Base-by-base conservation (phyloP, 2,113 vertebrate species). In the Spheniscus mendiculus region DNA sequence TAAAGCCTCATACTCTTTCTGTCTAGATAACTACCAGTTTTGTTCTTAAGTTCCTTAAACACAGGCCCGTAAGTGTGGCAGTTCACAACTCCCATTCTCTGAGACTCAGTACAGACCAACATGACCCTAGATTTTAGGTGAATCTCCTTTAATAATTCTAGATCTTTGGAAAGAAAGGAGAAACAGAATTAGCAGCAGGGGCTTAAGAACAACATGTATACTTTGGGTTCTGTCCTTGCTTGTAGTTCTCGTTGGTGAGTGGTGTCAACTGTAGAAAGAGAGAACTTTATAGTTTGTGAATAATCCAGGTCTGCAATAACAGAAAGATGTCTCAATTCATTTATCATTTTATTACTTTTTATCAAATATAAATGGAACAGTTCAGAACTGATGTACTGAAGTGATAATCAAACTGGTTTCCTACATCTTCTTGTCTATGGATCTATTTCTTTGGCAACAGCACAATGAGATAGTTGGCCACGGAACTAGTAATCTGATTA, bases 81-180 rank as follows among this genome's bases (percentile, higher is more conserved):
- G 6, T 15, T 50, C 9, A 83, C 20, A 80, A 19, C 32, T 65
- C 25, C 27, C 9, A 20, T 17, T 69, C 0, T 0, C 16, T 70
- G 27, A 80, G 19, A n/a, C 13, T 71, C 50, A 23, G 71, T 84
- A 49, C 21, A 89, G 36, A 65, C 3, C 40, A 83, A 70, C 25
- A 42, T 9, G 3, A 69, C 34, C 56, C 42, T 45, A 50, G 38
- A 63, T 49, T 70, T 89, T 49, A n/a, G 1, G 9, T 77, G 11
- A 83, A 47, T 36, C 4, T 56, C 26, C 26, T 83, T 83, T 65
- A 81, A 47, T 49, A 65, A 25, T 40, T 77, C 63, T 47, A 62
- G 16, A 52, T 66, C 16, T 49, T 70, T 49, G 14, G 20, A 49
- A 73, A 76, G 15, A 70, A 67, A 83, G 7, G 7, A 52, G 23